These are phyloP conservation scores for Oeneis ivallda DNA, from an alignment of 2,888 invertebrate species.

Conservation along the genomic window DNA sequence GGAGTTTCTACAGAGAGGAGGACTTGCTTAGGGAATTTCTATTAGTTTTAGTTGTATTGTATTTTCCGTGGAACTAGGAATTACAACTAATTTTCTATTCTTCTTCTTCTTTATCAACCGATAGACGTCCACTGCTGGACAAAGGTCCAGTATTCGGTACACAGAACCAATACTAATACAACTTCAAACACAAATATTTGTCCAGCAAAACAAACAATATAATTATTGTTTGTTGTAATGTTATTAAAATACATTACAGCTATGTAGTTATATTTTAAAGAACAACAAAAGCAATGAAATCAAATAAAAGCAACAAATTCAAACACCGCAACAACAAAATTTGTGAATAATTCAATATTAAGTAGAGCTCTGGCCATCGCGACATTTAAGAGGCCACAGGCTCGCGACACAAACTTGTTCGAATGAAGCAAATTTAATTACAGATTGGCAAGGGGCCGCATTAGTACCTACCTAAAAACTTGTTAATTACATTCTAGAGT, in stretches of 20 bases:
- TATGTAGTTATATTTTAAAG: neutral
- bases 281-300: slow-evolving; percentile 16
- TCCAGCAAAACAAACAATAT: neutral
- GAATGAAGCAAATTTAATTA: slow-evolving; percentile 47
- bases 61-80: no score
- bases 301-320: slow-evolving; percentile 28
- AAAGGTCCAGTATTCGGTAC: no score
- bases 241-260: no score
- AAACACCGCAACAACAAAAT: slow-evolving; percentile 23
- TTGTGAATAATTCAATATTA: slow-evolving; percentile 31
- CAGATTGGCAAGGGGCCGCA: slow-evolving; percentile 39
- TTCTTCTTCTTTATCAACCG: no score
- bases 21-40: neutral
- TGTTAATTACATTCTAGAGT: slow-evolving; percentile 43
- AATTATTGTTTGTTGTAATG: no score
- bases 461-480: slow-evolving; percentile 44
- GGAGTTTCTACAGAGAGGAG: neutral
- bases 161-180: no score
- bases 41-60: neutral
- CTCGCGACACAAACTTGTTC: slow-evolving; percentile 33
- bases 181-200: neutral
- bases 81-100: no score
- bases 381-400: slow-evolving; percentile 9
- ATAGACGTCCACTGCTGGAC: no score
- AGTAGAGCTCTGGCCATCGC: slow-evolving; percentile 21